phyloP scores from a whole-genome alignment of 1,140 invertebrate species.

The Drosophila grimshawi region DNA sequence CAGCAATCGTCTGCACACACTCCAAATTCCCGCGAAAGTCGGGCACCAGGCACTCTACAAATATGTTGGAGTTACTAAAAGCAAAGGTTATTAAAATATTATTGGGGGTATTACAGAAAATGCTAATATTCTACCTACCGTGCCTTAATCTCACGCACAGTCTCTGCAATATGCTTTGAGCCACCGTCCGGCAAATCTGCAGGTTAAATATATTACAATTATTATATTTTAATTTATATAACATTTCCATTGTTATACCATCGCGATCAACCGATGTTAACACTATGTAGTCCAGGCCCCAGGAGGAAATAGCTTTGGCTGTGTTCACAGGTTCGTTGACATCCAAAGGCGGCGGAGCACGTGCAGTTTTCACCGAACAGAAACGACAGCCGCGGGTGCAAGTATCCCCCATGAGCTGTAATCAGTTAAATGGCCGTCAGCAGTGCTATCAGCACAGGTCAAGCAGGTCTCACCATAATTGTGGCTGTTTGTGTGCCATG shows the following conservation, averaged over 20 bases:
- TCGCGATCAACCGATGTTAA: conserved; percentile 99
- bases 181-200: conserved; percentile 94
- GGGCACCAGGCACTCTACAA: conserved; percentile 98
- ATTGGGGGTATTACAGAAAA: not conserved
- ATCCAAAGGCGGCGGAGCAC: conserved; percentile 95
- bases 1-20: conserved; percentile 91
- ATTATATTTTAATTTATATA: conserved; percentile 1
- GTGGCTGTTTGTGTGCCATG: conserved; percentile 95
- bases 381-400: conserved; percentile 97
- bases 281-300: conserved; percentile 99
- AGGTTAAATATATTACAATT: conserved; percentile 78
- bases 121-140: conserved; percentile 32
- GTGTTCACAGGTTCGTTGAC: conserved; percentile 96
- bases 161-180: conserved; percentile 95
- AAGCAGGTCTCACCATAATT: conserved; percentile 90
- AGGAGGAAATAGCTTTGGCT: conserved; percentile 95
- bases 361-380: conserved; percentile 99
- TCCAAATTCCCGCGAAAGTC: conserved; percentile 95
- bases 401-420: conserved; percentile 95
- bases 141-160: conserved; percentile 89
- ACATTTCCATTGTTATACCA: conserved; percentile 81
- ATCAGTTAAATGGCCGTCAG: conserved; percentile 44
- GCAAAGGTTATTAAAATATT: conserved; percentile 41
- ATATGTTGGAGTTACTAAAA: conserved; percentile 91
- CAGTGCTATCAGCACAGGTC: conserved; percentile 53